Percentiles rank a stretch among this genome's conserved stretches.
phyloP scores from a whole-genome alignment of 2,888 invertebrate species.

The Drosophila vallismaia region DNA sequence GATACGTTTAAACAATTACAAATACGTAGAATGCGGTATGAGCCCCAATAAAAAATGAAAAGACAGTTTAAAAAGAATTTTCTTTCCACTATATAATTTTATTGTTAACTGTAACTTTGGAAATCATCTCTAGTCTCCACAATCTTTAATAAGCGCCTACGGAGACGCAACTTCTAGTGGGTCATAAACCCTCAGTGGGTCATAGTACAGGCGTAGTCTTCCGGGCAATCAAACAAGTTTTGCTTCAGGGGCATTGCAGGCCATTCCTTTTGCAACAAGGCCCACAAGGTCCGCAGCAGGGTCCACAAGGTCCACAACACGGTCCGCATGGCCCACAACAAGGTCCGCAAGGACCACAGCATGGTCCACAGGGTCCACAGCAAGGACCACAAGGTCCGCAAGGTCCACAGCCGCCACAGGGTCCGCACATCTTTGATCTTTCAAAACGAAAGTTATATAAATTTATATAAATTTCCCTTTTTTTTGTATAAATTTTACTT shows the following conservation, averaged over 20 bases:
- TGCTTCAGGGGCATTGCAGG: slow-evolving; percentile 1
- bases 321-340: slow-evolving; percentile 10
- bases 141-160: no score
- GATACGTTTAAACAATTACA: no score
- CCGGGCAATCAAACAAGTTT: not conserved
- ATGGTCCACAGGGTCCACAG: slow-evolving; percentile 41
- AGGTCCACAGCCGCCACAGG: slow-evolving; percentile 23
- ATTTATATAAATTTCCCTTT: no score
- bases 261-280: slow-evolving; percentile 2
- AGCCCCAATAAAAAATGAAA: no score
- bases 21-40: no score
- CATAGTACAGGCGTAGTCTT: not conserved
- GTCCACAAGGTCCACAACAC: slow-evolving; percentile 9
- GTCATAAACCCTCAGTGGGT: no score
- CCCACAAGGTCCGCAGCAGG: slow-evolving; percentile 5
- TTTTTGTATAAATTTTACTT: not conserved
- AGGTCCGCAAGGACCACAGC: slow-evolving; percentile 3
- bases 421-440: not conserved
- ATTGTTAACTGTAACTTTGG: no score
- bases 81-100: no score
- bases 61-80: no score
- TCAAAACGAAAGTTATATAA: not conserved
- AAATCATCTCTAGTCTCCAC: no score
- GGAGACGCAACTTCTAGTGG: no score
- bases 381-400: slow-evolving; percentile 43